Evolutionary conservation across 2,888 invertebrate genomes (phyloP).

Genomic region (Drosophila borealis): DNA sequence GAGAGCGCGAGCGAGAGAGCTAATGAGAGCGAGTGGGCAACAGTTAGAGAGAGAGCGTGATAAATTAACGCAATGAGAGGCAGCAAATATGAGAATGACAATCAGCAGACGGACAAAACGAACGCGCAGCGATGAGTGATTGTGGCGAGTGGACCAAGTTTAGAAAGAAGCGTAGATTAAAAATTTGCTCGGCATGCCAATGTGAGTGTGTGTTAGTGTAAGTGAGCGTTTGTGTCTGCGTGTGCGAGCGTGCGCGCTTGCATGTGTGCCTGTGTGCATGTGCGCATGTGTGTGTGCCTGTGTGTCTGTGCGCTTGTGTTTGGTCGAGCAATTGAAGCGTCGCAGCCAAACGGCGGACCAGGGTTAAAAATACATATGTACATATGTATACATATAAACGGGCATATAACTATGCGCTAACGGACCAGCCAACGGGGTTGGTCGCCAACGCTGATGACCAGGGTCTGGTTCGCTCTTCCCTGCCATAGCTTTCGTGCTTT

Average conservation of each 20-base stretch:
- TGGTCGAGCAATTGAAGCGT: constrained; percentile 53
- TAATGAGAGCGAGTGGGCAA: constrained; percentile 7
- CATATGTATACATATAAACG: no score
- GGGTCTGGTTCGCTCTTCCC: constrained; percentile 8
- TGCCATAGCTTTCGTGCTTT: background rate
- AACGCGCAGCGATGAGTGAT: constrained; percentile 45
- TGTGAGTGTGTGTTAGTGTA: constrained; percentile 18
- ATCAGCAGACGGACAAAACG: constrained; percentile 52
- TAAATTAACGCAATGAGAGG: constrained; percentile 53
- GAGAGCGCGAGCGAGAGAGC: constrained; percentile 7
- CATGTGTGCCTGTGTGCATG: constrained; percentile 12
- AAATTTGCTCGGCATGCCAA: constrained; percentile 14
- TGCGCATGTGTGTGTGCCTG: constrained; percentile 8
- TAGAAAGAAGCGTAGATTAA: constrained; percentile 68
- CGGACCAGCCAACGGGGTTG: constrained; percentile 62
- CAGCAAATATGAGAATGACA: constrained; percentile 69
- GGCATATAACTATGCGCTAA: constrained; percentile 32
- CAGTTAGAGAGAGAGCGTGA: constrained; percentile 28
- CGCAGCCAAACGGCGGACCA: constrained; percentile 55
- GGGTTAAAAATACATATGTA: constrained; percentile 71
- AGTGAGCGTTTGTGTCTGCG: constrained; percentile 14
- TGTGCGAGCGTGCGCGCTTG: constrained; percentile 7
- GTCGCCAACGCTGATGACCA: constrained; percentile 34
- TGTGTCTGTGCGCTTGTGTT: constrained; percentile 2
- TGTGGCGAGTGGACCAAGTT: constrained; percentile 74